Conservation (phyloP, 1,140 invertebrate species). For the Bombus confusus region DNA sequence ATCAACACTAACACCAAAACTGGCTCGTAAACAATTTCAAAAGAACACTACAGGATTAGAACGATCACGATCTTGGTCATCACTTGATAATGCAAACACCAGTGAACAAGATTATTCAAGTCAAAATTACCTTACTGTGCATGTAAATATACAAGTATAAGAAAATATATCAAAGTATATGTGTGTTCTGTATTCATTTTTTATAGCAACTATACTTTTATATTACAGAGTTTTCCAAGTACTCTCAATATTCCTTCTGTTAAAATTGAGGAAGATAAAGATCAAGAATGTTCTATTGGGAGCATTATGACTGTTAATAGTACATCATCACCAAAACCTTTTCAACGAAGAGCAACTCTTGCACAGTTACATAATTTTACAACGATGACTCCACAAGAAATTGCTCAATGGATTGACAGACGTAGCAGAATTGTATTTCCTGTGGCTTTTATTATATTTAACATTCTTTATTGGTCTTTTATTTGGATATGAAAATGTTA, state of each 20-base stretch:
- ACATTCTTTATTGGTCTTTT: conserved; percentile 93
- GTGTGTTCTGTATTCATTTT: not conserved
- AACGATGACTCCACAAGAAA: conserved; percentile 93
- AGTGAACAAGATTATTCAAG: conserved; percentile 79
- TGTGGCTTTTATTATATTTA: conserved; percentile 90
- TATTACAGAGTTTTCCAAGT: conserved; percentile 86
- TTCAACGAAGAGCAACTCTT: conserved; percentile 74
- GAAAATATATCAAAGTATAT: not conserved
- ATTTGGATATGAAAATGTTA: conserved; percentile 83
- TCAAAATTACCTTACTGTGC: conserved; percentile 88
- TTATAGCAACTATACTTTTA: conserved; percentile 16
- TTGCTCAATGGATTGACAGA: conserved; percentile 93
- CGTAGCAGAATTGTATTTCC: conserved; percentile 91
- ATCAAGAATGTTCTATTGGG: conserved; percentile 77
- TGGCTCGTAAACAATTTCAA: conserved; percentile 87
- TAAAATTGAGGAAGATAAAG: conserved; percentile 86
- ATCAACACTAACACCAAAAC: conserved; percentile 90
- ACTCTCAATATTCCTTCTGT: conserved; percentile 85
- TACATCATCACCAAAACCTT: conserved; percentile 72
- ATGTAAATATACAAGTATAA: conserved; percentile 82
- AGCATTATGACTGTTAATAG: conserved; percentile 77
- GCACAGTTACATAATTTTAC: conserved; percentile 85
- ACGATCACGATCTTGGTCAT: conserved; percentile 88
- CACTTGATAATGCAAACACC: conserved; percentile 83
- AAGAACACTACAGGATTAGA: conserved; percentile 84